Evolutionary conservation across 2,888 invertebrate genomes (phyloP), one percentile per base, ranked within the genome.

Genomic region (Anoplius nigerrimus): DNA sequence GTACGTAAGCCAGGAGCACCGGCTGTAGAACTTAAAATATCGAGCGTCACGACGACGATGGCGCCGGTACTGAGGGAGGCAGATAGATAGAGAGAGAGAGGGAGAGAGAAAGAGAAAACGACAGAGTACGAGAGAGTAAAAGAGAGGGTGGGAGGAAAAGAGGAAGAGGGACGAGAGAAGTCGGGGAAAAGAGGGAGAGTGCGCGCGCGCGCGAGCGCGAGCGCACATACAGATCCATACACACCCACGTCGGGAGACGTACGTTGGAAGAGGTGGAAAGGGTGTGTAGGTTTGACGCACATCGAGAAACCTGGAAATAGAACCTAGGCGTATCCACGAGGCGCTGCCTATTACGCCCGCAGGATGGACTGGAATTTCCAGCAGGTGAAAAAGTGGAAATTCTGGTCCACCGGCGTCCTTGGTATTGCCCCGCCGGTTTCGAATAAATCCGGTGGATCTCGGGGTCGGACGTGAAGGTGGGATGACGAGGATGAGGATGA

Each of bases 361-460:
- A 27, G 53, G 60, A 67, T 52, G 48, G 56, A 56, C 51, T 62
- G 74, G 61, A 62, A 66, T 75, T 72, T 76, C 68, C 70, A 72
- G 61, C 63, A 62, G 62, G 43, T 70, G 34, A 68, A 74, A 70
- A 72, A 72, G 53, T 69, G 51, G 67, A 67, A 72, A 74, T 66
- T 71, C 74, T 60, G 60, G 52, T 71, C 56, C 56, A 56, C 21
- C 56, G 13, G 42, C 43, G 42, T 56, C 56, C 43, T 56, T 43
- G 21, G 52, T 6, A 21, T 52, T 21, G 52, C 15, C 52, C 21
- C 22, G 52, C 0, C 15, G 48, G 52, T 52, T 22, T 22, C 20
- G 48, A 16, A 20, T 20, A 20, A 48, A 48, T 48, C 52, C 21
- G 4, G 18, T 21, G 52, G 21, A 21, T 52, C 13, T 16, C 24